Evolutionary conservation across 2,113 vertebrate genomes (phyloP).

Genomic region (Gadus macrocephalus): DNA sequence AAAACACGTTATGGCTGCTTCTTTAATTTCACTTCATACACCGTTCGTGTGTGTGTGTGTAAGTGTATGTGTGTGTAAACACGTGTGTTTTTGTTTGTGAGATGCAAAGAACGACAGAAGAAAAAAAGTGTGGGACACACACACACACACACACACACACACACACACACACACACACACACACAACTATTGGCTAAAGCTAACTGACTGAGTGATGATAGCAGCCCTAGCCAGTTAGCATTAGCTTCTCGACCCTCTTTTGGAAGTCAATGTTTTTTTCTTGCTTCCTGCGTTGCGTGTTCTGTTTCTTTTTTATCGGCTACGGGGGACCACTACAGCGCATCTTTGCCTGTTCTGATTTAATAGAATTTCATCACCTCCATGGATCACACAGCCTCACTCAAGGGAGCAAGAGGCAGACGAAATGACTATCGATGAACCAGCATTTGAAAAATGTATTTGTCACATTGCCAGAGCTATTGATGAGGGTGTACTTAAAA

Average conservation of each 20-base stretch:
- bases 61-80: background rate
- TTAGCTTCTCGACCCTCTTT: too few species aligned
- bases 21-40: background rate
- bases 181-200: too few species aligned
- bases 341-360: slow-evolving; percentile 43
- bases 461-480: slow-evolving; percentile 64
- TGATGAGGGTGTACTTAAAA: slow-evolving; percentile 60
- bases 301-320: slow-evolving; percentile 18
- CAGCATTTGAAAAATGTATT: slow-evolving; percentile 71
- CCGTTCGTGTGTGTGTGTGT: background rate
- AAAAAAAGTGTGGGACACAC: too few species aligned
- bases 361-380: slow-evolving; percentile 64
- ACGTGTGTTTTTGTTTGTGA: background rate
- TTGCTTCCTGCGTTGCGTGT: too few species aligned
- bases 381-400: slow-evolving; percentile 62
- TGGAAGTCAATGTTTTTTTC: too few species aligned
- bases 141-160: too few species aligned
- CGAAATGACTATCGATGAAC: slow-evolving; percentile 70
- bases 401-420: slow-evolving; percentile 62
- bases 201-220: too few species aligned
- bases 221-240: too few species aligned
- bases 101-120: too few species aligned
- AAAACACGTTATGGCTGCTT: background rate
- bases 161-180: too few species aligned
- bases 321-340: slow-evolving; percentile 36